Conservation (phyloP, 2,888 invertebrate genomes). For the Tetrapedia diversipes region DNA sequence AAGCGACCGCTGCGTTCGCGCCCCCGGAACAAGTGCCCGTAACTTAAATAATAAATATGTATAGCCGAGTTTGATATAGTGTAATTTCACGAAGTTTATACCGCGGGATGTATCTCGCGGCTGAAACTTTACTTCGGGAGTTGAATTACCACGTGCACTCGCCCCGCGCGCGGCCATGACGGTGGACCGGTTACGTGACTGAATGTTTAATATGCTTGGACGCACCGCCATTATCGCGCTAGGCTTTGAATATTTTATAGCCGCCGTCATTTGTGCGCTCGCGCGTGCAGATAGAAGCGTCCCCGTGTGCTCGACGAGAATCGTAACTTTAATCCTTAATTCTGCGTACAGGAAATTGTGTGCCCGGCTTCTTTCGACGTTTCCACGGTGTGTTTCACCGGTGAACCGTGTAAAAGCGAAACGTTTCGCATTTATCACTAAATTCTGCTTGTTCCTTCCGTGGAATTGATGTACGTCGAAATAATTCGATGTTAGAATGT, state of each 20-base stretch:
- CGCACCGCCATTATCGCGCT: conserved; percentile 71
- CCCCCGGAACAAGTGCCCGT: conserved; percentile 39
- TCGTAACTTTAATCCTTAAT: conserved; percentile 66
- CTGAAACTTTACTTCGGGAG: conserved; percentile 63
- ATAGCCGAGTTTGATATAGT: conserved; percentile 57
- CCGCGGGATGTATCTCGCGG: conserved; percentile 55
- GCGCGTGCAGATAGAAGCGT: conserved; percentile 8
- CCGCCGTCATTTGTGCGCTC: conserved; percentile 46
- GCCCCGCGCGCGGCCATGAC: conserved; percentile 43
- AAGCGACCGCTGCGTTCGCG: conserved; percentile 44
- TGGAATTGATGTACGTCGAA: too few relatives aligned
- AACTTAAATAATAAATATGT: conserved; percentile 63
- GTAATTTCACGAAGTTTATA: conserved; percentile 65
- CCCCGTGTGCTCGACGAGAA: conserved; percentile 4
- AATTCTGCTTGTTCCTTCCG: too few relatives aligned
- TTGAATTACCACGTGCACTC: conserved; percentile 67
- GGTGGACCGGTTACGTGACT: conserved; percentile 65
- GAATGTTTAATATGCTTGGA: conserved; percentile 73
- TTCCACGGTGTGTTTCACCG: neutral
- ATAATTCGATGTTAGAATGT: too few relatives aligned
- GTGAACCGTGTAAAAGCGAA: neutral
- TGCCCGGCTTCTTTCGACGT: conserved; percentile 29
- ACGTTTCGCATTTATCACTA: too few relatives aligned
- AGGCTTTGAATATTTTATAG: conserved; percentile 71
- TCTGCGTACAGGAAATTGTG: conserved; percentile 38